Percentiles rank a stretch among this genome's conserved stretches.
Conservation (phyloP, 2,797 vertebrate species). For the Mallotus villosus region DNA sequence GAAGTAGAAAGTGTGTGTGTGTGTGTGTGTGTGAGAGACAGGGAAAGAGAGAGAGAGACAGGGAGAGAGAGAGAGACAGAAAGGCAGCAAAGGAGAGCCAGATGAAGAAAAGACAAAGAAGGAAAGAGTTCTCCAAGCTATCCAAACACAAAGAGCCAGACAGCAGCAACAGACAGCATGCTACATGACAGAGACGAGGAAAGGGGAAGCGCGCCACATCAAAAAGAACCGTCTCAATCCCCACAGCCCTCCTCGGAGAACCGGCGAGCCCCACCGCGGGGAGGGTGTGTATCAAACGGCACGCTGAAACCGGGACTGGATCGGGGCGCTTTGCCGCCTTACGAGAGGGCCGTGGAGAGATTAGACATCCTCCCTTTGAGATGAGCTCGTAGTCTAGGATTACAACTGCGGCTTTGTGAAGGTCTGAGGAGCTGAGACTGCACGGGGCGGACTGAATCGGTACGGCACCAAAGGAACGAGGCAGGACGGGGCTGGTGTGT, state of each 20-base stretch:
- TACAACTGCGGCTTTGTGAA: constrained; percentile 26
- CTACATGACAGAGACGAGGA: not conserved
- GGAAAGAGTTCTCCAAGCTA: not conserved
- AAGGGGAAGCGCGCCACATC: not conserved
- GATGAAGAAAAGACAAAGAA: not conserved
- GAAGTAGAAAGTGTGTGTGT: not conserved
- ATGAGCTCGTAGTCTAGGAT: constrained; percentile 39
- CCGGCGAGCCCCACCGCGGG: not conserved
- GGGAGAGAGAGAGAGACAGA: not conserved
- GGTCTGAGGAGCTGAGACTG: constrained; percentile 10
- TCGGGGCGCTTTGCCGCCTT: constrained; percentile 9
- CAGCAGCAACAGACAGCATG: not conserved
- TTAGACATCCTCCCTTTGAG: constrained; percentile 35
- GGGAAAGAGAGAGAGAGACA: not conserved
- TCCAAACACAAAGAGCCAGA: not conserved
- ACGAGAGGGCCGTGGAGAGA: constrained; percentile 28
- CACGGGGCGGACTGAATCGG: not conserved
- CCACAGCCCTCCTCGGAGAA: constrained; percentile 40
- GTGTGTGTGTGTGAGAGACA: too few species aligned
- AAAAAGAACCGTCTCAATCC: constrained; percentile 20
- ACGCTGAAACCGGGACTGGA: constrained; percentile 38
- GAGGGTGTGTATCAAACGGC: constrained; percentile 36
- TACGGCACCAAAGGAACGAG: too few species aligned
- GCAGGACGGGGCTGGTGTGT: too few species aligned
- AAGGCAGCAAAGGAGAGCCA: not conserved